Evolutionary conservation across 2,797 vertebrate species (phyloP), one percentile per base, ranked within the genome.

Genomic region (Pantherophis alleghaniensis): DNA sequence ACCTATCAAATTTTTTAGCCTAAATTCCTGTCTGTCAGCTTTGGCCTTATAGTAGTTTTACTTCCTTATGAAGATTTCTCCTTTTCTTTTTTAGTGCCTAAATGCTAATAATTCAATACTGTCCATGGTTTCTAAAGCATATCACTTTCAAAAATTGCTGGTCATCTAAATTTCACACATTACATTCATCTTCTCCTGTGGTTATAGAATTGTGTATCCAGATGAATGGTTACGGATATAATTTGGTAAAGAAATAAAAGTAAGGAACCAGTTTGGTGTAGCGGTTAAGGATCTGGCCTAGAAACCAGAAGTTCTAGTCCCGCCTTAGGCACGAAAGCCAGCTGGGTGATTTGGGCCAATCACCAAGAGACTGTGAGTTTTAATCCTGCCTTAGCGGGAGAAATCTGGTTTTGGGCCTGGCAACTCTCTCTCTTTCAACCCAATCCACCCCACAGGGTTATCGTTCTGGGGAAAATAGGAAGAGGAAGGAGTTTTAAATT

Each of bases 211-310:
- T 24, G 4, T 0, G 0, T 87, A 93, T 92, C 61, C 74, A 37
- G 87, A 42, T 86, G 16, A 7, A 13, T 94, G 61, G 63, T 32
- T 89, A 93, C 53, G 66, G 26, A 1, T 63, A 4, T 63, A 92
- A 61, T 14, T 37, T 92, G 57, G 14, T 59, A 66, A 94, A 87
- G 87, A 88, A 37, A 79, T 24, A 22, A 60, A 3, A 7, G 59
- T 92, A 91, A 66, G n/a, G n/a, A 32, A n/a, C 6, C 5, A 32
- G 66, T 74, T 74, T 74, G n/a, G 14, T 69, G 14, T 37, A 32
- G n/a, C 6, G 2, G 66, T 74, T 74, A 74, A 74, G n/a, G n/a
- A 74, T 6, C 14, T 74, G n/a, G n/a, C n/a, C 14, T 32, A 69
- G n/a, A 69, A 32, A 32, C 5, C 14, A 18, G 66, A 6, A 16